A percentile compares a stretch with the other conserved stretches of the same genome.
Evolutionary conservation across 2,888 invertebrate species (phyloP).

Genomic region (Megalurothrips usitatus): DNA sequence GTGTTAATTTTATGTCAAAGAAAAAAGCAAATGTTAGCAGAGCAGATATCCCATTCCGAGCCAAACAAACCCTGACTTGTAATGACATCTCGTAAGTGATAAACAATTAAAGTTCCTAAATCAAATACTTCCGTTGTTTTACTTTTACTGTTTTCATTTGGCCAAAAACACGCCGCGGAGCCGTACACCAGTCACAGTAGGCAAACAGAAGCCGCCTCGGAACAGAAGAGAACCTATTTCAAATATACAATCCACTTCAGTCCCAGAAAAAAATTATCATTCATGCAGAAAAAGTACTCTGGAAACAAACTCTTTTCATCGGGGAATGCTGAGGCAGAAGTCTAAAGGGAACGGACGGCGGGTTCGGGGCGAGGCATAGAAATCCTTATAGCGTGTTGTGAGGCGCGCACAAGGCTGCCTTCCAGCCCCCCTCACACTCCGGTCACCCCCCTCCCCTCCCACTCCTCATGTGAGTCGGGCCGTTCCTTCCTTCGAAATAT

Average conservation of each 20-base stretch:
- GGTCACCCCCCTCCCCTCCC: conserved; percentile 5
- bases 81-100: conserved; percentile 13
- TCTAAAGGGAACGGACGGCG: not conserved
- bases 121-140: not conserved
- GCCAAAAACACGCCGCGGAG: too few species aligned
- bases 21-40: not conserved
- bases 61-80: conserved; percentile 6
- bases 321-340: conserved; percentile 1
- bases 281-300: too few species aligned
- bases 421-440: not conserved
- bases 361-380: conserved; percentile 20
- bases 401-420: not conserved
- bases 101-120: conserved; percentile 23
- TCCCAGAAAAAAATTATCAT: too few species aligned
- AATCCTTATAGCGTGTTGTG: conserved; percentile 26
- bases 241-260: too few species aligned
- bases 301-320: not conserved
- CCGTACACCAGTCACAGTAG: too few species aligned
- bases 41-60: conserved; percentile 15
- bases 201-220: too few species aligned
- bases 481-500: conserved; percentile 26
- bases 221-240: too few species aligned
- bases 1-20: conserved; percentile 3
- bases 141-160: too few species aligned
- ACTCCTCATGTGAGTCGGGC: conserved; percentile 25